A percentile compares a stretch with the other conserved stretches of the same genome.
phyloP scores from a whole-genome alignment of 2,797 vertebrate genomes.

The Phoebastria nigripes region DNA sequence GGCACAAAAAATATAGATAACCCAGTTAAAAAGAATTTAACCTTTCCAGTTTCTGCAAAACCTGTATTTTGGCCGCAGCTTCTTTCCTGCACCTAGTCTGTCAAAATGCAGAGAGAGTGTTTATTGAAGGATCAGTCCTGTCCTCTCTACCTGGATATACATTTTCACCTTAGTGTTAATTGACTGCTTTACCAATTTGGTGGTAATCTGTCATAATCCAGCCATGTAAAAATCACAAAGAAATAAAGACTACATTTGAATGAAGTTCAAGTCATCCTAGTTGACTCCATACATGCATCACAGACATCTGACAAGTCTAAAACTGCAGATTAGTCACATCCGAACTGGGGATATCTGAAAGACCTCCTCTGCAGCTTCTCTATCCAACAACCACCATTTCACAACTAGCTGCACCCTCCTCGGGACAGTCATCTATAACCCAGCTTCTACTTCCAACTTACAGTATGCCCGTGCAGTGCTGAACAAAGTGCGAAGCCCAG shows the following conservation, averaged over 20 bases:
- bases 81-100: neutral
- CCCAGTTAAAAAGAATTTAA: neutral
- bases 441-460: neutral
- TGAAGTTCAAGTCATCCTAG: neutral
- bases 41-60: neutral
- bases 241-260: neutral
- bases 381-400: neutral
- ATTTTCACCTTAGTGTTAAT: neutral
- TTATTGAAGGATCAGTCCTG: neutral
- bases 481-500: neutral
- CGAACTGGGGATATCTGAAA: neutral
- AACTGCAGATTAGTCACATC: neutral
- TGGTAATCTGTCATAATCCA: neutral
- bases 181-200: neutral
- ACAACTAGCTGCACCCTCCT: neutral
- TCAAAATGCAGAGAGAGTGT: neutral
- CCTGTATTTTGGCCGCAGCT: neutral
- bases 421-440: neutral
- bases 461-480: fast-evolving
- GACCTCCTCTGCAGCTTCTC: neutral
- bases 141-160: neutral
- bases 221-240: neutral
- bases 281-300: neutral
- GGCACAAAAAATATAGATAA: neutral
- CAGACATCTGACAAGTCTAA: neutral